Evolutionary conservation across 1,140 invertebrate genomes (phyloP).

Genomic region (Glomeris maerens): DNA sequence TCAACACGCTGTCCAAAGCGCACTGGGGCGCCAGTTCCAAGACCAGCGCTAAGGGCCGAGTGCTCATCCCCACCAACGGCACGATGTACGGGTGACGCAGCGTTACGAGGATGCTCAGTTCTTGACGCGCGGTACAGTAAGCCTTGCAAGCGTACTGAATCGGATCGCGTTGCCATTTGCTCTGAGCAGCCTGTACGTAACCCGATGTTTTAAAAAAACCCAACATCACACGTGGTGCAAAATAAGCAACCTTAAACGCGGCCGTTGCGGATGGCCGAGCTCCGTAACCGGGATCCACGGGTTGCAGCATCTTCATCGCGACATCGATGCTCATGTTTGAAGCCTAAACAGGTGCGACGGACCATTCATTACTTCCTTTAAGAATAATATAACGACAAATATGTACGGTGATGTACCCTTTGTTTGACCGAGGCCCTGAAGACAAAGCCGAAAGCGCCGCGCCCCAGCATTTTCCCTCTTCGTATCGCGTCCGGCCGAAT

Average conservation of each 20-base stretch:
- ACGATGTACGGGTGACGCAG: conserved; percentile 83
- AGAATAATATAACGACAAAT: not conserved
- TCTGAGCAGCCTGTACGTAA: conserved; percentile 49
- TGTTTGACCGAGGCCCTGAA: conserved; percentile 35
- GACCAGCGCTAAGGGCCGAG: conserved; percentile 75
- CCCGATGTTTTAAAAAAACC: too few species aligned
- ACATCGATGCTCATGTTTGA: conserved; percentile 45
- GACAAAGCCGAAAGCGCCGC: conserved; percentile 95
- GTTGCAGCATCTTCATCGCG: conserved; percentile 91
- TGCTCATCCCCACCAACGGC: conserved; percentile 73
- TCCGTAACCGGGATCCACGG: conserved; percentile 68
- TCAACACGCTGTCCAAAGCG: conserved; percentile 64
- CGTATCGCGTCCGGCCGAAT: conserved; percentile 65
- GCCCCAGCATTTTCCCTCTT: conserved; percentile 65
- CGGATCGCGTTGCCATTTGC: conserved; percentile 82
- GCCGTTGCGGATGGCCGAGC: conserved; percentile 54
- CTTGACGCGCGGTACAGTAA: conserved; percentile 86
- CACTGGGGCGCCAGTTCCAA: conserved; percentile 83
- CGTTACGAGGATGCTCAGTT: conserved; percentile 72
- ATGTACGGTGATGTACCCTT: conserved; percentile 12
- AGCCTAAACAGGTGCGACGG: conserved; percentile 13
- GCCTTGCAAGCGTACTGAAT: conserved; percentile 82
- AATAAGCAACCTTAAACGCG: conserved; percentile 50
- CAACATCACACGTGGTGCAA: conserved; percentile 2
- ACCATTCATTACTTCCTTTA: not conserved